A percentile compares a stretch with the other conserved stretches of the same genome.
Evolutionary conservation across 2,797 vertebrate species (phyloP).

Genomic region (Xiphophorus birchmanni): DNA sequence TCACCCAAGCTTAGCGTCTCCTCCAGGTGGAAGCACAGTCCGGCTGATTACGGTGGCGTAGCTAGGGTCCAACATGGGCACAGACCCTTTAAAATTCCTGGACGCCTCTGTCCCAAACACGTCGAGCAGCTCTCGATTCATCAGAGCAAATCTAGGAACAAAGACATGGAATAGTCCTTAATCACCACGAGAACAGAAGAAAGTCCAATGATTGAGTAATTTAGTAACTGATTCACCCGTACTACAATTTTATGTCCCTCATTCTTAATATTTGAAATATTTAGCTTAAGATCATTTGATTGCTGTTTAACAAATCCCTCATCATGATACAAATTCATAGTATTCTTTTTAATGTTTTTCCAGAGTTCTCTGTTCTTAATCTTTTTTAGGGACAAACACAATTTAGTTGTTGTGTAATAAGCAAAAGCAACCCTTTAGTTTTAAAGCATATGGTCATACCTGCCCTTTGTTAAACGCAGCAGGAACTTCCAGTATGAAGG

Average conservation of each 20-base stretch:
- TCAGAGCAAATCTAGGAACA: slow-evolving; percentile 88
- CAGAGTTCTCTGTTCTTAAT: not conserved
- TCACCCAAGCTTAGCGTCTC: slow-evolving; percentile 74
- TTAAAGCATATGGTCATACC: slow-evolving; percentile 71
- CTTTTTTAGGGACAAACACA: not conserved
- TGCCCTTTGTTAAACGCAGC: slow-evolving; percentile 92
- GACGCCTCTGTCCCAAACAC: slow-evolving; percentile 93
- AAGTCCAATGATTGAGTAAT: not conserved
- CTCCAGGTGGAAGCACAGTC: slow-evolving; percentile 70
- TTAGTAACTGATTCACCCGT: not conserved
- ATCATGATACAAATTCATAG: not conserved
- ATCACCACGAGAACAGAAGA: not conserved
- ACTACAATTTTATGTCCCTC: not conserved
- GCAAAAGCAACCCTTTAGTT: not conserved
- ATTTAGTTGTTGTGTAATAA: not conserved
- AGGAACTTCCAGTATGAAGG: slow-evolving; percentile 99
- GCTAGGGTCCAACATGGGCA: slow-evolving; percentile 89
- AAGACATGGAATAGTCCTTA: slow-evolving; percentile 27
- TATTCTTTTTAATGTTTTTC: not conserved
- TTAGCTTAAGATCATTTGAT: not conserved
- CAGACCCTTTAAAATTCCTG: slow-evolving; percentile 88
- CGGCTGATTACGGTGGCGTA: slow-evolving; percentile 65
- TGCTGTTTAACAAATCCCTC: not conserved
- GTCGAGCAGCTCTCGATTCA: slow-evolving; percentile 93
- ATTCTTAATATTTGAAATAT: not conserved